Evolutionary conservation across 2,797 vertebrate genomes (phyloP).

Genomic region (Carcharodon carcharias): DNA sequence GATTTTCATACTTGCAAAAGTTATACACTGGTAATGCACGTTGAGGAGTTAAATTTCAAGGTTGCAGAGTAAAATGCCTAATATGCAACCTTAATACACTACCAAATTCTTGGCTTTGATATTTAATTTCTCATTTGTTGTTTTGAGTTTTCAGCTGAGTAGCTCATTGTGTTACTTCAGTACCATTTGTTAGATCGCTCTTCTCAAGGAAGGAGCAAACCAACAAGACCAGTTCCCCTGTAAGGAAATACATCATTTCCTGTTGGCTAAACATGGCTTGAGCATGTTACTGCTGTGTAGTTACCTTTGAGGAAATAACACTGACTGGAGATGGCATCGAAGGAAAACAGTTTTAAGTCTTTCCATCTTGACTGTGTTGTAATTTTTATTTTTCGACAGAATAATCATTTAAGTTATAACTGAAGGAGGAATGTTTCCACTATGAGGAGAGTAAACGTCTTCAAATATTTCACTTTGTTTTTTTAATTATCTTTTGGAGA

Average conservation of each 20-base stretch:
- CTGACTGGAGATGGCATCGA: not conserved
- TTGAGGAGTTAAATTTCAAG: not conserved
- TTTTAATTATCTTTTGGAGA: constrained; percentile 28
- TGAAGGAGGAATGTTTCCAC: not conserved
- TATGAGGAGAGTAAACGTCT: not conserved
- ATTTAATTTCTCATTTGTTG: not conserved
- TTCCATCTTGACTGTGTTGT: not conserved
- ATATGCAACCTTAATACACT: not conserved
- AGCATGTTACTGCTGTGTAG: not conserved
- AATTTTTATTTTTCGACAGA: not conserved
- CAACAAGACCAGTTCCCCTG: not conserved
- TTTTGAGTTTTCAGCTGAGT: not conserved
- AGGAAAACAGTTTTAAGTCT: not conserved
- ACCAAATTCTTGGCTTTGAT: not conserved
- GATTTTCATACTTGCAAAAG: not conserved
- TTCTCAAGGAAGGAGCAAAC: not conserved
- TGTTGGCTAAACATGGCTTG: not conserved
- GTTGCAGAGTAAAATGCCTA: not conserved
- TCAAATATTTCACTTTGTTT: constrained; percentile 30
- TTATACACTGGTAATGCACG: not conserved
- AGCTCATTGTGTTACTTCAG: not conserved
- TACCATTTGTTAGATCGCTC: not conserved
- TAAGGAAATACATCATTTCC: not conserved
- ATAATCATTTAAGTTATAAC: not conserved
- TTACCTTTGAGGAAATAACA: not conserved